Evolutionary conservation across 2,113 vertebrate species (phyloP).

Genomic region (Fulmarus glacialis): DNA sequence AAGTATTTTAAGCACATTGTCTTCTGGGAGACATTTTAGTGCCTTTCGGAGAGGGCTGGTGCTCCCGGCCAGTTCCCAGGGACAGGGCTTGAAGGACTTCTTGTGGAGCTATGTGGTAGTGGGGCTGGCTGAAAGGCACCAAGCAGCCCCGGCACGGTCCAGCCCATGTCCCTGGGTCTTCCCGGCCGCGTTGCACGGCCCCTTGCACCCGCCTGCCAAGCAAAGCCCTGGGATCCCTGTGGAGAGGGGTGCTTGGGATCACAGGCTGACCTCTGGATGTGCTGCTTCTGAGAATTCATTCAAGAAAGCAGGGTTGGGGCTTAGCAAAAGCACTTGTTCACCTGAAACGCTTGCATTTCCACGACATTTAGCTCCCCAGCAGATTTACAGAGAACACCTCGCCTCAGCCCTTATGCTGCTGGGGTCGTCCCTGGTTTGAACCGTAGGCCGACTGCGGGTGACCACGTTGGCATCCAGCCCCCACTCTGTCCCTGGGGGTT

Average conservation of each 20-base stretch:
- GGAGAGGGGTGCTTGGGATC: not conserved
- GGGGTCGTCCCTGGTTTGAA: not conserved
- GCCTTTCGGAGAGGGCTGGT: not conserved
- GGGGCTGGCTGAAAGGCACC: not conserved
- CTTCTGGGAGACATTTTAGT: not conserved
- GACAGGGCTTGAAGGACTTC: not conserved
- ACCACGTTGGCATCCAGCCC: not conserved
- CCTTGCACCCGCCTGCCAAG: fast-evolving
- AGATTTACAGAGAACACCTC: not conserved
- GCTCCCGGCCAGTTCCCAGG: not conserved
- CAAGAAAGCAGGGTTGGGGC: not conserved
- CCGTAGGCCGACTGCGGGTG: fast-evolving
- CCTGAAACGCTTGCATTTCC: not conserved
- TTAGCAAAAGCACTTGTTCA: fast-evolving
- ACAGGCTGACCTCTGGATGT: not conserved
- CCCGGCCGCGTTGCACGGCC: fast-evolving
- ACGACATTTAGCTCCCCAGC: fast-evolving
- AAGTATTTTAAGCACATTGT: not conserved
- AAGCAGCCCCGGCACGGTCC: not conserved
- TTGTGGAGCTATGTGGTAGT: too few relatives aligned
- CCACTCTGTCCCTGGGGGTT: too few relatives aligned
- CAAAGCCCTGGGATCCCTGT: not conserved
- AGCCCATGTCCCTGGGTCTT: fast-evolving
- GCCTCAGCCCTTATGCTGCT: not conserved
- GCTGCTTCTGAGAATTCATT: not conserved